A percentile compares a stretch with the other conserved stretches of the same genome.
Evolutionary conservation across 92 coral and sea anemone species (phyloP).

Genomic region (Virgularia gustaviana): DNA sequence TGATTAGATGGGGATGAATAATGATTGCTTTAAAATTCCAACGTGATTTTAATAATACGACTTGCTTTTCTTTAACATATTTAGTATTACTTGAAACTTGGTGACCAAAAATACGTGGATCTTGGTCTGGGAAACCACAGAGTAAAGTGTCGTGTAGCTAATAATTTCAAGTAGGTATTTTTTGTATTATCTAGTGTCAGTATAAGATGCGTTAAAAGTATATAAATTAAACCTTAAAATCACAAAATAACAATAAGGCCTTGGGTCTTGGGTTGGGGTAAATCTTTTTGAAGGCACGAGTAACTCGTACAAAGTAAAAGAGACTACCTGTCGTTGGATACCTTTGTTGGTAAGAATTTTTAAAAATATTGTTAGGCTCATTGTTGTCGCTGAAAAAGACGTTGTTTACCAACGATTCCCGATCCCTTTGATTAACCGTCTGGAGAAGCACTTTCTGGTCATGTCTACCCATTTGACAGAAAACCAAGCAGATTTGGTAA

Average conservation of each 20-base stretch:
- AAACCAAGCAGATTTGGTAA: slow-evolving; percentile 48
- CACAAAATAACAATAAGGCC: neutral
- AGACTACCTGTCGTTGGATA: too few relatives aligned
- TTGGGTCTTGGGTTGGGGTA: neutral
- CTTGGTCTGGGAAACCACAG: slow-evolving; percentile 87
- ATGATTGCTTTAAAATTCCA: too few relatives aligned
- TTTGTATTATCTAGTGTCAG: too few relatives aligned
- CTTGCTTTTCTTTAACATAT: neutral
- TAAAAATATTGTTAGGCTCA: slow-evolving; percentile 46
- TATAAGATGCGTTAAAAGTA: too few relatives aligned
- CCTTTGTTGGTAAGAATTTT: too few relatives aligned
- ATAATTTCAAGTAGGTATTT: slow-evolving; percentile 58
- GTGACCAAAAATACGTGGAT: slow-evolving; percentile 80
- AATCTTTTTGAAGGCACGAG: too few relatives aligned
- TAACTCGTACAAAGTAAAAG: too few relatives aligned
- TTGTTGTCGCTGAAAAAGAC: slow-evolving; percentile 83
- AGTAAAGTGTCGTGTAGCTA: slow-evolving; percentile 70
- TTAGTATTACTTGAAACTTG: slow-evolving; percentile 74
- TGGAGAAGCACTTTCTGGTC: slow-evolving; percentile 76
- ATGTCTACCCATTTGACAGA: slow-evolving; percentile 57
- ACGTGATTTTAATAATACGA: too few relatives aligned
- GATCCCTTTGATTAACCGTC: slow-evolving; percentile 76
- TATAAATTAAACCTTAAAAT: too few relatives aligned
- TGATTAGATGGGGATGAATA: too few relatives aligned
- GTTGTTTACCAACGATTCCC: slow-evolving; percentile 70